Conservation (phyloP, 2,888 invertebrate genomes). For the Chrysolina americana region DNA sequence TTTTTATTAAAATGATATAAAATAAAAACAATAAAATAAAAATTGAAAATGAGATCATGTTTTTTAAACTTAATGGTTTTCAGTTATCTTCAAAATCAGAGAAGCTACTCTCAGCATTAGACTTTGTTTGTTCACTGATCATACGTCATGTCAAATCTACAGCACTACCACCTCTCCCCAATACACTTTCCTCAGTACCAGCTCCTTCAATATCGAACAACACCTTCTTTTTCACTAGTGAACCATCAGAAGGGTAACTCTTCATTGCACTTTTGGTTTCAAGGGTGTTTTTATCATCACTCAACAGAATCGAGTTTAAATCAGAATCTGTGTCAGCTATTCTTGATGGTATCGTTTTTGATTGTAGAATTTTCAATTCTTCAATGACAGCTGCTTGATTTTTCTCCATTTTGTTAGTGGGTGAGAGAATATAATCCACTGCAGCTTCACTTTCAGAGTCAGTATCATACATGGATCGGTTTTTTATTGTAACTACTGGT, state of each 20-base stretch:
- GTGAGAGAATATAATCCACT: background rate
- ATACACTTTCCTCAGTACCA: slow-evolving; percentile 27
- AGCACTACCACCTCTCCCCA: background rate
- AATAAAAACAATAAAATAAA: background rate
- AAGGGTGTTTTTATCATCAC: slow-evolving; percentile 39
- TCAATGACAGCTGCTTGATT: slow-evolving; percentile 51
- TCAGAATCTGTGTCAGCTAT: slow-evolving; percentile 40
- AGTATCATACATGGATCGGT: slow-evolving; percentile 57
- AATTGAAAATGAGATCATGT: slow-evolving; percentile 10
- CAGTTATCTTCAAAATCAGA: slow-evolving; percentile 58
- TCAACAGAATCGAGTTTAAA: slow-evolving; percentile 32
- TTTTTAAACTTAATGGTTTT: background rate
- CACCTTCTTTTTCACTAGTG: slow-evolving; percentile 76
- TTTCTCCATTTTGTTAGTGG: slow-evolving; percentile 29
- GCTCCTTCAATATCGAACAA: slow-evolving; percentile 75
- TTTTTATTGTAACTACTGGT: slow-evolving; percentile 52
- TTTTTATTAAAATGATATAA: background rate
- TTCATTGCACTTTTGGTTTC: slow-evolving; percentile 74
- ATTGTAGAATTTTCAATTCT: slow-evolving; percentile 50
- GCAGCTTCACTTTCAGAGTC: slow-evolving; percentile 55
- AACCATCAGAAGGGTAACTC: slow-evolving; percentile 72
- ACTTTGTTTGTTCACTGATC: slow-evolving; percentile 38
- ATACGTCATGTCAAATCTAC: slow-evolving; percentile 24
- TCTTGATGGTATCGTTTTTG: slow-evolving; percentile 34
- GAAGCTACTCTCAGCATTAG: slow-evolving; percentile 49